A percentile compares a stretch with the other conserved stretches of the same genome.
phyloP scores from a whole-genome alignment of 2,113 vertebrate genomes.

The Miniopterus natalensis region DNA sequence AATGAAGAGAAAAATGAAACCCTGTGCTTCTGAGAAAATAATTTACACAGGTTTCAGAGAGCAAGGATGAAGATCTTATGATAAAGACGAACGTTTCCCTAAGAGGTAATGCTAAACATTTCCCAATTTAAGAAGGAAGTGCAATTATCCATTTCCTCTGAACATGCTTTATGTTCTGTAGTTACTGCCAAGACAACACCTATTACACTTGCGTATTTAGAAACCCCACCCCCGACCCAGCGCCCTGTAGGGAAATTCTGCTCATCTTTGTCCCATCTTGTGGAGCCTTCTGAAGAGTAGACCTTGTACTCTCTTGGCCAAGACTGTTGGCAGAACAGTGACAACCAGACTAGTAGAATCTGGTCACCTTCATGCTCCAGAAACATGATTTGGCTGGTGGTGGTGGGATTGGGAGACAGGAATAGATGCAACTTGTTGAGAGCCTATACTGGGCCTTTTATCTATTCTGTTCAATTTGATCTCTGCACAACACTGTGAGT shows the following conservation, averaged over 20 bases:
- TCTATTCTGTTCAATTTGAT: too few species aligned
- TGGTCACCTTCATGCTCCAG: background rate
- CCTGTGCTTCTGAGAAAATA: background rate
- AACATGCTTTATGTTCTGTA: background rate
- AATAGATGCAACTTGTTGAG: too few species aligned
- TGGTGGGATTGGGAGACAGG: background rate
- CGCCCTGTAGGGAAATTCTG: background rate
- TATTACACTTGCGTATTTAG: background rate
- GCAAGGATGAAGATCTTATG: background rate
- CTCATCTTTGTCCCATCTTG: background rate
- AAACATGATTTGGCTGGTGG: background rate
- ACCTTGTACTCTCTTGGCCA: background rate
- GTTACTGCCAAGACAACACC: background rate
- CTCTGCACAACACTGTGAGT: too few species aligned
- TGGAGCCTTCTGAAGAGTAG: background rate
- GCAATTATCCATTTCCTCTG: background rate
- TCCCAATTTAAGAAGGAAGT: background rate
- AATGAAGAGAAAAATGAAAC: background rate
- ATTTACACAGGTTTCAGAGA: background rate
- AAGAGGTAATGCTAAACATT: background rate
- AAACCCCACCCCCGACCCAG: fast-evolving
- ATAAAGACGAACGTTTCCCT: background rate
- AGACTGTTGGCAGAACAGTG: background rate
- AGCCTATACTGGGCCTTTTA: too few species aligned
- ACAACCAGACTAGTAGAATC: background rate